These are phyloP conservation scores for Hypotaenidia philippensis DNA, from an alignment of 2,797 vertebrate species.

Conservation along the genomic window DNA sequence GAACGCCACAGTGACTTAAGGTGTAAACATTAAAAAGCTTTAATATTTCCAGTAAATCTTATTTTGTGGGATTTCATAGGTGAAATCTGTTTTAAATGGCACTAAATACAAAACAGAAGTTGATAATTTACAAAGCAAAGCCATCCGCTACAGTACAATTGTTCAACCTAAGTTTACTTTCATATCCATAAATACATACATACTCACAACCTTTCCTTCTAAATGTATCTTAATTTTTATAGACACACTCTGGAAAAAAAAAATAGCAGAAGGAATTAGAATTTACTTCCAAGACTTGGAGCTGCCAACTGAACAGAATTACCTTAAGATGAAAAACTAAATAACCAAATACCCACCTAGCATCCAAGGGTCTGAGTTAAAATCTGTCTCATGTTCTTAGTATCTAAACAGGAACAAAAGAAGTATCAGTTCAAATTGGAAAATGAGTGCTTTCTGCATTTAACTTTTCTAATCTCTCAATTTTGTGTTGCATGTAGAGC, in stretches of 20 bases:
- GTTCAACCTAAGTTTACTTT: background rate
- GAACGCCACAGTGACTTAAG: background rate
- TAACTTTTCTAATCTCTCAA: background rate
- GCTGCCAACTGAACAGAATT: background rate
- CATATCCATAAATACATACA: background rate
- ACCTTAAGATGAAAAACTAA: background rate
- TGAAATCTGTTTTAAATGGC: background rate
- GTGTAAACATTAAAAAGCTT: background rate
- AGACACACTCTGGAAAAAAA: background rate
- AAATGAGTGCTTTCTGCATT: background rate
- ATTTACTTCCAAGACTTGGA: background rate
- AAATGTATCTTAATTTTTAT: background rate
- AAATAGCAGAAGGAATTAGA: background rate
- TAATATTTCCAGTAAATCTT: background rate
- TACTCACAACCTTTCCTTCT: background rate
- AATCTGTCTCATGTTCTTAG: background rate
- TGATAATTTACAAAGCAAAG: background rate
- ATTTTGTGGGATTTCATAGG: background rate
- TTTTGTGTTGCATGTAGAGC: background rate
- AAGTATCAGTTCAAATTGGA: background rate
- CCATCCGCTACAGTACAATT: background rate
- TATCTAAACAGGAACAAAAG: background rate
- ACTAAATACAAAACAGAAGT: background rate
- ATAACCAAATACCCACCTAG: background rate
- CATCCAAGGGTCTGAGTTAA: background rate